Evolutionary conservation across 1,140 invertebrate species (phyloP), one percentile per base, ranked within the genome.

Genomic region (Heliothis subflexa): DNA sequence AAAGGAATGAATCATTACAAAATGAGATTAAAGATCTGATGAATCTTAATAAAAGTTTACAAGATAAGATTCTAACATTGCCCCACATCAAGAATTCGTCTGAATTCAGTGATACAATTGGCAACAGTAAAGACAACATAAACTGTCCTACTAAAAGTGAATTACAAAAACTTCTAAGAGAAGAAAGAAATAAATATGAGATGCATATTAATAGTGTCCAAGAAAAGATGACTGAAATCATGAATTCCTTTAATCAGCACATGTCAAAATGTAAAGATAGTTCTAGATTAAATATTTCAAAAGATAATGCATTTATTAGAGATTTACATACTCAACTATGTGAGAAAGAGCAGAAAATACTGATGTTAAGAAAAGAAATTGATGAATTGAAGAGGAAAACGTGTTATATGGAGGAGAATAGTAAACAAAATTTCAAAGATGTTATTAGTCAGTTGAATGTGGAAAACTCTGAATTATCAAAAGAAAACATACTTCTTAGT

Each of bases 161-260:
- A 81, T 83, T 95, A 71, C 86, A 92, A 78, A 84, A 82, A 68
- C 64, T 95, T 16, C 81, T 95, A 68, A 86, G 91, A 84, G 91
- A 93, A 81, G 94, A 95, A 86, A 91, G 93, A 83, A 91, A 86
- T 81, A 91, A 88, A 78, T 94, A 95, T 94, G 94, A 95, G 83
- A 88, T 80, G 55, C 89, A 94, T 72, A 93, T 95, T 73, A 83
- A 77, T 66, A 88, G 86, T 71, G 86, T 95, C 57, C 91, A 94
- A 83, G 88, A 91, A 50, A 92, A 92, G 80, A 85, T 95, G 81
- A 87, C 85, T 78, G 89, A 93, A 84, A 89, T 91, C 49, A 90
- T 91, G 49, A 90, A 85, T 78, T 79, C 87, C 52, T 91, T 94
- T 78, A 89, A 89, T 78, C 88, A 86, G 78, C 89, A 93, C 78